Base-by-base conservation (phyloP, 30 jellyfish, hydroid and myxozoan genomes). In the Pseudorhiza aurosa region DNA sequence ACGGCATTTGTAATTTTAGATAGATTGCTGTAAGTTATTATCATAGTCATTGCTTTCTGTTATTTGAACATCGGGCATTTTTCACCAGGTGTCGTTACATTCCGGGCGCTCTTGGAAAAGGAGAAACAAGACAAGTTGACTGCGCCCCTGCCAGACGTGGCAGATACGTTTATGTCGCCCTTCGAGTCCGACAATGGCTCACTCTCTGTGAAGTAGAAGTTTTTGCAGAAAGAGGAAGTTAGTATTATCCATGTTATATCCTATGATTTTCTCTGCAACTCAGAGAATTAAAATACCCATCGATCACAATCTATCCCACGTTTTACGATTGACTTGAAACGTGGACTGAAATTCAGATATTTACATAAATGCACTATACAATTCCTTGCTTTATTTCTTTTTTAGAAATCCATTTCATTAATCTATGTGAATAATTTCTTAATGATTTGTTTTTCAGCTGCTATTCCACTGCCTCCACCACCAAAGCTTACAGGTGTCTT, bases 191-290 rank as follows among this genome's bases (percentile, higher is more conserved):
- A 8, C 79, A 75, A 58, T 75, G 46, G 10, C 88, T 75, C 24
- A 75, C 88, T 32, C 79, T 75, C 18, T 75, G 88, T 44, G 88
- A 75, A 58, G 88, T 75, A 12, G 85, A 60, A 46, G 93, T 81
- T 40, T 42, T 2, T 27, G 81, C 77, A 14, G 10, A 21, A 4
- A 42, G 43, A 26, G 85, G 88, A 30, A 62, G 80, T n/a, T n/a
- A n/a, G n/a, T n/a, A n/a, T n/a, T n/a, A n/a, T n/a, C n/a, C n/a
- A n/a, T 57, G 12, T 1, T 25, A n/a, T n/a, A 4, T 28, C 1
- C 22, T 49, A 11, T n/a, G n/a, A n/a, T n/a, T n/a, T n/a, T n/a
- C n/a, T n/a, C n/a, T n/a, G n/a, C n/a, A n/a, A n/a, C n/a, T n/a
- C n/a, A n/a, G n/a, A n/a, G n/a, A n/a, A n/a, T n/a, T n/a, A n/a